phyloP scores from a whole-genome alignment of 2,113 vertebrate species.

The Picathartes gymnocephalus region DNA sequence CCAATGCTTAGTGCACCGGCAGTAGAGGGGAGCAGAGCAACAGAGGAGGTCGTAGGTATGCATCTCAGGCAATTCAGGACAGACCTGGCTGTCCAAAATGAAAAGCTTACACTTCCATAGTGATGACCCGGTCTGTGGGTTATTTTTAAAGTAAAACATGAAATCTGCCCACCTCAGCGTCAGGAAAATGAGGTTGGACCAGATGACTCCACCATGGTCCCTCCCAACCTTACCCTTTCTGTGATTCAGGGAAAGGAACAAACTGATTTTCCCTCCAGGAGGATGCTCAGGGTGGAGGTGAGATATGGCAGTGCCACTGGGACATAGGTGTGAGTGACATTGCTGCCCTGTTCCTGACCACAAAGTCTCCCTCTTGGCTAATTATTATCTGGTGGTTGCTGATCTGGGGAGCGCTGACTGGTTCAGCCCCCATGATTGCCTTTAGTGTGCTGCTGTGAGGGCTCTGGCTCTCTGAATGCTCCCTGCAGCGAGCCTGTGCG shows the following conservation, averaged over 20 bases:
- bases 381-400: neutral
- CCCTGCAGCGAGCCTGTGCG: neutral
- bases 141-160: neutral
- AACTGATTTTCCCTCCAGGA: neutral
- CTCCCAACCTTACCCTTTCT: neutral
- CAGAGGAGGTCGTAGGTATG: neutral
- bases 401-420: neutral
- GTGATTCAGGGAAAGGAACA: neutral
- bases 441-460: neutral
- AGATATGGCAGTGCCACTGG: neutral
- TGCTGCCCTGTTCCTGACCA: neutral
- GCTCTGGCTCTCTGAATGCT: neutral
- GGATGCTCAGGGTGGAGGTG: neutral
- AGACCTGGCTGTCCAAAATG: neutral
- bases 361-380: neutral
- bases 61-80: neutral
- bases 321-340: no score
- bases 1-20: neutral
- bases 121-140: neutral
- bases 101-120: neutral
- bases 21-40: neutral
- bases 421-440: fast-evolving
- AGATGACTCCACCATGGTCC: neutral
- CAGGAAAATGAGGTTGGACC: neutral
- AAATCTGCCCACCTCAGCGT: neutral